Base-by-base conservation (phyloP, 2,797 vertebrate genomes). In the Vultur gryphus region DNA sequence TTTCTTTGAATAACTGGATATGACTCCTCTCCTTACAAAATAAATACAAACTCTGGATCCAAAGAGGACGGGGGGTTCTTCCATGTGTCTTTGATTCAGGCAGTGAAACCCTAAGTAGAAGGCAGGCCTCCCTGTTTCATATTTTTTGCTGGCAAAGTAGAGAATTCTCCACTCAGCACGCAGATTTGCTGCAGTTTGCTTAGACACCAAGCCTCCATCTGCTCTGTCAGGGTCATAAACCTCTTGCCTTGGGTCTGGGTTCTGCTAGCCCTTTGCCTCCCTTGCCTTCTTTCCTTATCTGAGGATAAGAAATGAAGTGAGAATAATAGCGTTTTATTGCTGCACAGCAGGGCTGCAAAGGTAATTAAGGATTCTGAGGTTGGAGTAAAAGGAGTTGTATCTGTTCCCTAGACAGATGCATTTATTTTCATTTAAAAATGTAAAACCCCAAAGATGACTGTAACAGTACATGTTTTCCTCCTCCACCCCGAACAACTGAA, bases 61-160 rank as follows among this genome's bases (percentile, higher is more conserved):
- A 66, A 62, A 78, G 54, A 39, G 61, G 61, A 41, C 0, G 5
- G 31, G 31, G 8, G 12, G 9, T 25, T 90, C 58, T 88, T 92
- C 66, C 70, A 62, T 10, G 46, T 79, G 84, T 66, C 86, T 94
- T 88, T 87, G 51, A 95, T 87, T 87, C 70, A 89, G n/a, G 51
- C 54, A 92, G 66, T 54, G 77, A 95, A 93, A 90, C 69, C 35
- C 13, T 9, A 54, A 90, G 66, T 37, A 81, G 66, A 92, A 84
- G n/a, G 23, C 66, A 84, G 29, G 28, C 64, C 59, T 72, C 61
- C 64, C 91, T 52, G 48, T 71, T 94, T 91, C 81, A 52, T 43
- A 19, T 48, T 94, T 93, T 91, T 88, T 87, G 46, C 94, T 92
- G 90, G 70, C 65, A 82, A 89, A 92, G 86, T 39, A 86, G 83